Evolutionary conservation across 2,888 invertebrate genomes (phyloP).

Genomic region (Noctua janthina): DNA sequence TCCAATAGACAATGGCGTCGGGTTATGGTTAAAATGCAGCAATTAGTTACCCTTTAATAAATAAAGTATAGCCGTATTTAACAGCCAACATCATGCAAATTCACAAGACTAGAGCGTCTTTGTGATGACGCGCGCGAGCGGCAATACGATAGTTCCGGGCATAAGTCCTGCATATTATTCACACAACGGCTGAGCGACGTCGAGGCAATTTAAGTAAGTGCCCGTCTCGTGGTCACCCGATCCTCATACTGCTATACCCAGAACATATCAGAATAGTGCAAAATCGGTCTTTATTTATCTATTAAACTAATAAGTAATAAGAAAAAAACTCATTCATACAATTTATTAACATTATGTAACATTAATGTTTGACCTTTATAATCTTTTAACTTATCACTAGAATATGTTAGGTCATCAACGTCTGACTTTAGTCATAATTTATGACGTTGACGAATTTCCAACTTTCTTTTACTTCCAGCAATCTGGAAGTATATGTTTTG

Average conservation of each 20-base stretch:
- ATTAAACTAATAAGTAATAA: neutral
- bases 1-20: neutral
- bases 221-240: slow-evolving; percentile 5
- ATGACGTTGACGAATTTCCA: neutral
- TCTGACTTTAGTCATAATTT: slow-evolving; percentile 1
- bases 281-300: neutral
- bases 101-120: neutral
- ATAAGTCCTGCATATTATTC: slow-evolving; percentile 22
- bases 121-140: slow-evolving; percentile 17
- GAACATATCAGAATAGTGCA: slow-evolving; percentile 1
- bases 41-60: neutral
- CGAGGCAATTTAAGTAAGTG: slow-evolving; percentile 47
- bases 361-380: slow-evolving; percentile 36
- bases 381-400: slow-evolving; percentile 35
- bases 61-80: neutral
- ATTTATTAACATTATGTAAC: slow-evolving; percentile 23
- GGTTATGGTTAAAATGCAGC: neutral
- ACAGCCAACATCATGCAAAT: neutral
- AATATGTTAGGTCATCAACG: slow-evolving; percentile 16
- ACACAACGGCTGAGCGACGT: slow-evolving; percentile 22
- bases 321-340: slow-evolving; percentile 1
- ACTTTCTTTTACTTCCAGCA: neutral
- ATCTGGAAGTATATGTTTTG: neutral
- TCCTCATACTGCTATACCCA: slow-evolving; percentile 16
- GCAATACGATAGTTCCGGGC: slow-evolving; percentile 39